These are phyloP conservation scores for Nephrotoma flavescens DNA, from an alignment of 2,888 invertebrate species.

Conservation along the genomic window DNA sequence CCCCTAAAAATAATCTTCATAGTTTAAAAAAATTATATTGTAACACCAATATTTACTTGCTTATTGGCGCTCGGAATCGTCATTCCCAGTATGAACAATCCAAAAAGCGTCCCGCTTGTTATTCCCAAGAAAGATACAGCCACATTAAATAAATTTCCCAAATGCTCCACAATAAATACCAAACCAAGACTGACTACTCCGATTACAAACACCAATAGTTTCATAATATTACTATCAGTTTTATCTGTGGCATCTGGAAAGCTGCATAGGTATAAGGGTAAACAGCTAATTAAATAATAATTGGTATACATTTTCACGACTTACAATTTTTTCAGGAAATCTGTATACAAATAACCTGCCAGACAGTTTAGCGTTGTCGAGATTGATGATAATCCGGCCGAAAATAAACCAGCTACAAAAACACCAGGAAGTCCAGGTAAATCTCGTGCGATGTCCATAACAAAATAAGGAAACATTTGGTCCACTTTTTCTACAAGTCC, in stretches of 20 bases:
- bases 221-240: slow-evolving; percentile 18
- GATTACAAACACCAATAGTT: slow-evolving; percentile 32
- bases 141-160: slow-evolving; percentile 53
- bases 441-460: slow-evolving; percentile 49
- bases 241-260: slow-evolving; percentile 26
- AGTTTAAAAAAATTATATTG: neutral
- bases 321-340: slow-evolving; percentile 35
- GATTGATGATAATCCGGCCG: slow-evolving; percentile 54
- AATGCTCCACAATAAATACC: slow-evolving; percentile 43
- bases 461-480: slow-evolving; percentile 55
- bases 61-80: slow-evolving; percentile 48
- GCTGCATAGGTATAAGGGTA: neutral
- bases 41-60: slow-evolving; percentile 35
- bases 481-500: slow-evolving; percentile 40
- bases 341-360: slow-evolving; percentile 47
- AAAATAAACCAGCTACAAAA: slow-evolving; percentile 59
- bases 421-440: slow-evolving; percentile 59
- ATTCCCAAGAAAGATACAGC: slow-evolving; percentile 45
- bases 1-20: slow-evolving; percentile 20
- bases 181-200: slow-evolving; percentile 37
- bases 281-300: neutral
- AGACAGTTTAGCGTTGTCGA: slow-evolving; percentile 47
- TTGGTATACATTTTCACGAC: neutral
- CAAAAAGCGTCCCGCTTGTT: slow-evolving; percentile 50
- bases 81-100: slow-evolving; percentile 52